Evolutionary conservation across 2,888 invertebrate genomes (phyloP), one percentile per base, ranked within the genome.

Genomic region (Hedya salicella): DNA sequence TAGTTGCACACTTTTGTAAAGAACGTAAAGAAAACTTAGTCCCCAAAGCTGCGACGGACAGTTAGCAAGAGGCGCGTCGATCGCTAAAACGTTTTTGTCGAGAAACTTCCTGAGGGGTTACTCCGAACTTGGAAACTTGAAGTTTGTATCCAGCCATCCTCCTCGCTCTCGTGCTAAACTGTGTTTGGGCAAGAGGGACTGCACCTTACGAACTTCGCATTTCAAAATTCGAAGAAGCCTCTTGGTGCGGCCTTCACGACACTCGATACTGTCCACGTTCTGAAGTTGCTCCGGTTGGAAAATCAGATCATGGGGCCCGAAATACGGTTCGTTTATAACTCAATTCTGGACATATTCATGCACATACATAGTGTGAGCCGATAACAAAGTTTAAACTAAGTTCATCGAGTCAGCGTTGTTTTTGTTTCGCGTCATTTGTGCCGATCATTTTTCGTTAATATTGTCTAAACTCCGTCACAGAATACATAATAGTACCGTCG

Each of bases 311-410:
- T 49, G 61, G 42, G 60, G 61, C 66, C 61, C 61, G 32, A 61
- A 66, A 61, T 66, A 61, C 54, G 61, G 65, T 61, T 53, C 66
- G 60, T 66, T 65, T 66, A 54, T 61, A 66, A 66, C 66, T 66
- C 66, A 61, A 66, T 66, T 66, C 60, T 61, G 61, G 60, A 66
- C 54, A 66, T 61, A 66, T 61, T 66, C 66, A 66, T 61, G 66
- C 66, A 61, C 66, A 61, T 61, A 61, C 66, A 61, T 61, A 66
- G 61, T 61, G 39, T 39, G 60, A 54, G 49, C 60, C 60, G 42
- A 61, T 61, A 66, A 61, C 60, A 60, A 52, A 60, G 60, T 66
- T 66, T 60, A 40, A 65, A 60, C 48, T 54, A 54, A 61, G 61
- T 61, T 66, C 40, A 49, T 16, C 2, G 32, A 62, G 53, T 39